These are phyloP conservation scores for Oxyura jamaicensis DNA, from an alignment of 2,113 vertebrate species.

Conservation along the genomic window DNA sequence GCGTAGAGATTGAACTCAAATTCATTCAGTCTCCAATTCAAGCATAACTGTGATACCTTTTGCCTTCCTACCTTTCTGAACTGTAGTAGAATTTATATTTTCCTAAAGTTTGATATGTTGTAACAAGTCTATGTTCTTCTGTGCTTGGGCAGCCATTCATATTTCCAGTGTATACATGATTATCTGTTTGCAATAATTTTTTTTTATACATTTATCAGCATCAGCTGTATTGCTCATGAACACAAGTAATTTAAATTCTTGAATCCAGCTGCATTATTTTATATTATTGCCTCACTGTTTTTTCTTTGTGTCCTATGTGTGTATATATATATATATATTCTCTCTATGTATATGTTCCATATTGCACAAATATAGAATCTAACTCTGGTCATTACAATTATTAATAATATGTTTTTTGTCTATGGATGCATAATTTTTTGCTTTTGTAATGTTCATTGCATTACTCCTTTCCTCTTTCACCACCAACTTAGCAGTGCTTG, in stretches of 20 bases:
- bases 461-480: not conserved
- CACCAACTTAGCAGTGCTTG: not conserved
- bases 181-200: not conserved
- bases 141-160: not conserved
- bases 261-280: not conserved
- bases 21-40: not conserved
- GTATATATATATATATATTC: not conserved
- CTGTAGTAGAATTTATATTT: not conserved
- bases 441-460: not conserved
- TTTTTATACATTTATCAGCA: constrained; percentile 4
- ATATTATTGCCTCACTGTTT: not conserved
- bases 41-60: not conserved
- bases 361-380: not conserved
- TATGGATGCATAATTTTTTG: not conserved
- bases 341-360: not conserved
- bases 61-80: not conserved
- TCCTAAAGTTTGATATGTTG: not conserved
- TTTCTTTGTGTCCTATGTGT: not conserved
- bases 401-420: not conserved
- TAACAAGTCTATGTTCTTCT: not conserved
- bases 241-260: not conserved
- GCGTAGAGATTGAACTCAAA: not conserved
- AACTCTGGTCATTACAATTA: not conserved
- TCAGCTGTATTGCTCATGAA: not conserved
- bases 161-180: not conserved